Evolutionary conservation across 2,113 vertebrate genomes (phyloP).

Genomic region (Onychostoma macrolepis): DNA sequence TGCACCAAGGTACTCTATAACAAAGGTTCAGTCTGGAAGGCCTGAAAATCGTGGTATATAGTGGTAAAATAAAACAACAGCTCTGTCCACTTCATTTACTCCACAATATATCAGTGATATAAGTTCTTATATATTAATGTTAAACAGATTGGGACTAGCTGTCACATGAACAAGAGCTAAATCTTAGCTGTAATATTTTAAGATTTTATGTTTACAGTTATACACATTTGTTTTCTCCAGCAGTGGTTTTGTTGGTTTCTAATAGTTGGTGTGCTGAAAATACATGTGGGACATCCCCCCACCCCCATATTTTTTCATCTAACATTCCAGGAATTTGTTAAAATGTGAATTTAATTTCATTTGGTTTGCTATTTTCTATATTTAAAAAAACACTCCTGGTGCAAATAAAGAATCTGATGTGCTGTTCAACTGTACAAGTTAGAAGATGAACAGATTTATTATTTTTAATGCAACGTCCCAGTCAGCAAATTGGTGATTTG

Average conservation of each 20-base stretch:
- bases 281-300: too few species aligned
- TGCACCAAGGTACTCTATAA: background rate
- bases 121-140: background rate
- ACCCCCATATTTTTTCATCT: too few species aligned
- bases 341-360: too few species aligned
- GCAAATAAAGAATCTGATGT: too few species aligned
- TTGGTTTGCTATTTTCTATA: too few species aligned
- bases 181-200: background rate
- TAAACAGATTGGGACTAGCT: background rate
- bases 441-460: background rate
- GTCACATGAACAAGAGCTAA: background rate
- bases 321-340: too few species aligned
- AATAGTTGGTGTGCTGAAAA: too few species aligned
- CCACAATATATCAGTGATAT: background rate
- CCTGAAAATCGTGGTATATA: background rate
- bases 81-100: background rate
- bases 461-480: background rate
- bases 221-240: background rate
- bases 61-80: background rate
- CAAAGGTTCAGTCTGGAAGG: background rate
- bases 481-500: too few species aligned
- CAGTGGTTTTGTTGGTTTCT: background rate
- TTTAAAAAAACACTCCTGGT: too few species aligned
- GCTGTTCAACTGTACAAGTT: too few species aligned
- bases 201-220: background rate